Evolutionary conservation across 2,113 vertebrate genomes (phyloP), one percentile per base, ranked within the genome.

Genomic region (Ciconia boyciana): DNA sequence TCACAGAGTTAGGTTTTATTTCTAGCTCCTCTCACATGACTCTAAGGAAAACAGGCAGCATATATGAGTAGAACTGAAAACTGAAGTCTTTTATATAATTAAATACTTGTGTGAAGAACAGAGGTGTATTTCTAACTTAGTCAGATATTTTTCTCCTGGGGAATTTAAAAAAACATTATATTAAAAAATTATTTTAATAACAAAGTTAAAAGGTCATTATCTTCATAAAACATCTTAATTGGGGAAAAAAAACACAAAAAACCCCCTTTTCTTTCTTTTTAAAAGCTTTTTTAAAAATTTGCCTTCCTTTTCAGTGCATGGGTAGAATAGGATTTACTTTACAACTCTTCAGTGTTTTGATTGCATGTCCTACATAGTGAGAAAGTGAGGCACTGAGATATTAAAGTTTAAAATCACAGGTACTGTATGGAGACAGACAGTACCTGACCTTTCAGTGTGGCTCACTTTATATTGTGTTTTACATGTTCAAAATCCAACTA

Each of bases 1-100:
- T 81, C 60, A 22, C 69, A 92, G 64, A 17, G 11, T 84, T 54
- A 22, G 15, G 20, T 60, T 93, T 94, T 93, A 86, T 94, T 96
- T 92, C 90, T 71, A 66, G 46, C 75, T 90, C 26, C n/a, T 92
- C 43, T 94, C 79, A 82, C 76, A 54, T 39, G 55, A 87, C 29
- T 81, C 22, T 62, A 57, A 95, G 39, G 18, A 83, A 95, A 90
- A 78, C 26, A 95, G n/a, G 41, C 72, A 84, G 54, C 3, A 3
- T 15, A 46, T 49, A 86, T 1, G 5, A 90, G 22, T 36, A 62
- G 79, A 94, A 83, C 29, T 31, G 46, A 74, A 86, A 92, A 55
- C 25, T 29, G 14, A 22, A 88, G 28, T 17, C 3, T 74, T 94
- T 90, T 86, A 41, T 74, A 24, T 76, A 32, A 74, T 49, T 55